Base-by-base conservation (phyloP, 2,888 invertebrate genomes). In the Scaptomyza caliginosa region DNA sequence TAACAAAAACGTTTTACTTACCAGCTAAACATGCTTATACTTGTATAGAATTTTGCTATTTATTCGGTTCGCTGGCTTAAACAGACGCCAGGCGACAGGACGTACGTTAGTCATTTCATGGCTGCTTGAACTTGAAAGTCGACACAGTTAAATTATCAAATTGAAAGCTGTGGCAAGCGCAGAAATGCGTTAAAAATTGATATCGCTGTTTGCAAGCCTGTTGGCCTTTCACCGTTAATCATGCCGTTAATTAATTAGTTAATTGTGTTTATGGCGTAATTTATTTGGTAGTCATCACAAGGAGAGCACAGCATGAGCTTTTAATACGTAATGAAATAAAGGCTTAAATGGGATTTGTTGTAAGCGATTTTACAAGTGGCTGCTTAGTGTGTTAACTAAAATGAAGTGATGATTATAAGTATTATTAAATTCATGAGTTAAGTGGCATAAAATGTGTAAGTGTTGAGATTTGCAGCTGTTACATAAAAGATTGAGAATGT, bases 231-330 rank as follows among this genome's bases (percentile, higher is more conserved):
- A 36, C 45, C 56, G 65, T 77, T 77, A 70, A 80, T 73, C 77
- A 77, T 65, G 63, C 39, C 42, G 43, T 74, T 84, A 77, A 84
- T 80, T 86, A 86, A 84, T 86, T 77, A 71, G 64, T 71, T 74
- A 86, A 81, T 81, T 84, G 67, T 55, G 45, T 71, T 82, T 58
- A 63, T 64, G 75, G 67, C 69, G 70, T 62, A 62, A 77, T 73
- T 69, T 77, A 67, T 77, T 42, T 50, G 51, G 26, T 36, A 23
- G 38, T n/a, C 43, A 28, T 19, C 42, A 32, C 26, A 50, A 30
- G 16, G 39, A 10, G 16, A 21, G 26, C 23, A 13, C 21, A n/a
- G 40, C 42, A 64, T 45, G 65, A 63, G 69, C 16, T 8, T 16
- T 69, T 74, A 84, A 84, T 55, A 56, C 62, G 32, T 69, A 84